Percentiles rank a stretch among this genome's conserved stretches.
These are phyloP conservation scores for Scotopteryx bipunctaria DNA, from an alignment of 2,888 invertebrate species.

Conservation along the genomic window DNA sequence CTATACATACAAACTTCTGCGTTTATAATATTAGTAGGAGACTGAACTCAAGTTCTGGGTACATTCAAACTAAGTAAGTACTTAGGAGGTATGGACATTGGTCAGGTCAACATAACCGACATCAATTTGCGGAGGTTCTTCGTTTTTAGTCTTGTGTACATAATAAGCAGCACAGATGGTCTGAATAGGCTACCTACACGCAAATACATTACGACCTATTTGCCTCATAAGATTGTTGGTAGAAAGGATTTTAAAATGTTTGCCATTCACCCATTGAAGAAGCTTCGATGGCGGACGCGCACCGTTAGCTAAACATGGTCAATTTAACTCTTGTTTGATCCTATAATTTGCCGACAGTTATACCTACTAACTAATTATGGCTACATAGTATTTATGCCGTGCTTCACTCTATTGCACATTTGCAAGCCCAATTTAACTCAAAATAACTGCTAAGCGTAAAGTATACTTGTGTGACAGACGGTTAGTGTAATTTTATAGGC, in stretches of 20 bases:
- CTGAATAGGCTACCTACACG: slow-evolving; percentile 13
- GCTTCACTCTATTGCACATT: slow-evolving; percentile 34
- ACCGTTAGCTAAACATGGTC: slow-evolving; percentile 39
- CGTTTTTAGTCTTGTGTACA: slow-evolving; percentile 5
- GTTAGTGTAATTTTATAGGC: slow-evolving; percentile 5
- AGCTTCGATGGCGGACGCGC: slow-evolving; percentile 29
- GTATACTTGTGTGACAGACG: background rate
- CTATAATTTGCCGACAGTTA: slow-evolving; percentile 40
- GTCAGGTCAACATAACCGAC: background rate
- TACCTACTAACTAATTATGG: slow-evolving; percentile 32
- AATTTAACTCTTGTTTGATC: slow-evolving; percentile 35
- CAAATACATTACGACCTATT: slow-evolving; percentile 15
- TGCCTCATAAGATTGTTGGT: slow-evolving; percentile 19
- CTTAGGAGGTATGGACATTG: background rate
- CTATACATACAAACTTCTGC: no score
- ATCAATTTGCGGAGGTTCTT: background rate
- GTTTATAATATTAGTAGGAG: background rate
- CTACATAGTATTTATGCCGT: slow-evolving; percentile 9
- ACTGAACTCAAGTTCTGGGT: background rate
- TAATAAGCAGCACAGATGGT: slow-evolving; percentile 21
- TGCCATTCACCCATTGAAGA: slow-evolving; percentile 16
- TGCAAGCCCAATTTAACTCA: slow-evolving; percentile 38
- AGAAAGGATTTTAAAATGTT: slow-evolving; percentile 24
- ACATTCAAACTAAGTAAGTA: background rate
- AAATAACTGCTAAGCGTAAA: slow-evolving; percentile 6